phyloP scores from a whole-genome alignment of 2,888 invertebrate species.

The Eupithecia abbreviata region DNA sequence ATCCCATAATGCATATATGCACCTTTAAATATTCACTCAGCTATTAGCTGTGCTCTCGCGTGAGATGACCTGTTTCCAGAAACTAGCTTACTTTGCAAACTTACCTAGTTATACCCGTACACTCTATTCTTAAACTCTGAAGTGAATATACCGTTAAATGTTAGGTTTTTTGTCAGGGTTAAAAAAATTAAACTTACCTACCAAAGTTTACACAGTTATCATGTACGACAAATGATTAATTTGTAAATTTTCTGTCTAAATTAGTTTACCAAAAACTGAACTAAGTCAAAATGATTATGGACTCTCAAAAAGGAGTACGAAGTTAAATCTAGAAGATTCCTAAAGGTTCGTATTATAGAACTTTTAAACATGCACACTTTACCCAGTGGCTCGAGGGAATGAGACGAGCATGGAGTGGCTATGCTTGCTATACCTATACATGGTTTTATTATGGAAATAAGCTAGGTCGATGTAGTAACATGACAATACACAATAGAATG shows the following conservation, averaged over 20 bases:
- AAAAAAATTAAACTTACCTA: neutral
- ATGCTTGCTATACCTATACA: neutral
- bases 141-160: neutral
- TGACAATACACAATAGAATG: constrained; percentile 12
- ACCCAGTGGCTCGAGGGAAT: neutral
- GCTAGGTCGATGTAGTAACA: neutral
- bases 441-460: constrained; percentile 8
- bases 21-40: constrained; percentile 10
- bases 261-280: neutral
- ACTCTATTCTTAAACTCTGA: neutral
- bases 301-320: neutral
- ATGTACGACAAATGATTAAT: neutral
- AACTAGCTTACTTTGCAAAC: constrained; percentile 9
- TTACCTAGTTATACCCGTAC: neutral
- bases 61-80: constrained; percentile 8
- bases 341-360: neutral
- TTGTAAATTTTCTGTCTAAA: neutral
- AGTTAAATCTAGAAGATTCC: neutral
- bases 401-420: neutral
- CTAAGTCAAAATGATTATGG: no score
- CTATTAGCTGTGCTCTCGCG: neutral
- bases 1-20: neutral
- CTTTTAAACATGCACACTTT: neutral
- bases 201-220: neutral
- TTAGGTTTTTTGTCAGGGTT: neutral